These are phyloP conservation scores for Sebastes oblongus DNA, from an alignment of 2,797 vertebrate species.

Conservation along the genomic window DNA sequence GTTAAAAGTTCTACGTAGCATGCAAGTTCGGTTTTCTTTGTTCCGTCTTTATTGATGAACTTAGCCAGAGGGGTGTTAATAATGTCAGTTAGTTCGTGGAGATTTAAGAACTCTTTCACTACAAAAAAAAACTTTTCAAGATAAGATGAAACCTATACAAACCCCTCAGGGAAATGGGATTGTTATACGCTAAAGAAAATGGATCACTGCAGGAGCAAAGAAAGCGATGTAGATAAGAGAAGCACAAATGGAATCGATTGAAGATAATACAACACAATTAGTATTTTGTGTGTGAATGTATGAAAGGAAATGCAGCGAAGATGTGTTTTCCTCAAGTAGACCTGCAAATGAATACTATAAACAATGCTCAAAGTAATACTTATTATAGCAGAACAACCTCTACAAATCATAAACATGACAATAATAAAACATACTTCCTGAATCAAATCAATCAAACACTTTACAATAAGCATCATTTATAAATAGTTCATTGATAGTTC, in stretches of 20 bases:
- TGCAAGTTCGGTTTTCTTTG: not conserved
- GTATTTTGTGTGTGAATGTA: too few species aligned
- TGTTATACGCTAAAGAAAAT: not conserved
- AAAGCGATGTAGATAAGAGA: not conserved
- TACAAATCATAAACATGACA: not conserved
- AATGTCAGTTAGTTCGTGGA: not conserved
- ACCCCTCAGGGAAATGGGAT: not conserved
- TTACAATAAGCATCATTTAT: too few species aligned
- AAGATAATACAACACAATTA: not conserved
- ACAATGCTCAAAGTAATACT: not conserved
- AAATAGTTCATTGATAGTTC: too few species aligned
- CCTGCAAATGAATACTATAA: not conserved
- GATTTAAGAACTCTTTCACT: not conserved
- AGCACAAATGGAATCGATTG: not conserved
- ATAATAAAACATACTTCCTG: not conserved
- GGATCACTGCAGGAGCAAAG: not conserved
- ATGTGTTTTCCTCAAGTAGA: not conserved
- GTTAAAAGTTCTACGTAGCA: not conserved
- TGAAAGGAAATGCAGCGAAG: not conserved
- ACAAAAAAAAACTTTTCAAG: not conserved
- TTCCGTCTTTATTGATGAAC: not conserved
- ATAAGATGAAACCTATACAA: constrained; percentile 14
- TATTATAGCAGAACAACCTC: not conserved
- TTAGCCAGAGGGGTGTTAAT: constrained; percentile 17
- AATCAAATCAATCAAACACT: not conserved